Evolutionary conservation across 2,797 vertebrate genomes (phyloP).

Genomic region (Sarcophilus harrisii): DNA sequence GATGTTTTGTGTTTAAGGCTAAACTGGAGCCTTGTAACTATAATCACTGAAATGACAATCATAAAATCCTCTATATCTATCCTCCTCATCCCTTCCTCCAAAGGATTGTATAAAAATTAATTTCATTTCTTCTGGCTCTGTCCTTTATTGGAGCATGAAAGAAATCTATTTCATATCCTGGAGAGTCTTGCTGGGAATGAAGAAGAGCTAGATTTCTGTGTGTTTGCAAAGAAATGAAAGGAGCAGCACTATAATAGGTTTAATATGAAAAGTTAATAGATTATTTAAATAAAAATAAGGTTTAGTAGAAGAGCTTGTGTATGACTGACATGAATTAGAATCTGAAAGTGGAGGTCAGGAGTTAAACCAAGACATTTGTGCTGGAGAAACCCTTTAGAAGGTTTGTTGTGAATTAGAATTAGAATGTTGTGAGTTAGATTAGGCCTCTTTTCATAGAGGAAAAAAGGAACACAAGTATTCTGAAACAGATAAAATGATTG

Average conservation of each 20-base stretch:
- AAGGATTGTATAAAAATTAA: neutral
- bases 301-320: neutral
- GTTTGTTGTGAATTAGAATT: neutral
- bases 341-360: neutral
- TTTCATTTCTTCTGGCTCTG: neutral
- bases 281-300: neutral
- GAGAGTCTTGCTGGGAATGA: neutral
- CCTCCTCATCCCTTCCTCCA: neutral
- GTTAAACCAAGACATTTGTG: neutral
- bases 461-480: neutral
- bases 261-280: neutral
- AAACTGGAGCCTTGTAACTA: neutral
- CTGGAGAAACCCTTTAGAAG: neutral
- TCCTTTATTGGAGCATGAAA: neutral
- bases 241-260: neutral
- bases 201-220: neutral
- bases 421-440: neutral
- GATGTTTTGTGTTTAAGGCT: neutral
- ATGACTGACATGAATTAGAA: neutral
- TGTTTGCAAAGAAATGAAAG: neutral
- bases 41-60: neutral
- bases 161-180: neutral
- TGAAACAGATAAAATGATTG: neutral
- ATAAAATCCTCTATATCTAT: neutral
- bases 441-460: neutral